Conservation (phyloP, 2,113 vertebrate genomes). For the Danionella cerebrum region DNA sequence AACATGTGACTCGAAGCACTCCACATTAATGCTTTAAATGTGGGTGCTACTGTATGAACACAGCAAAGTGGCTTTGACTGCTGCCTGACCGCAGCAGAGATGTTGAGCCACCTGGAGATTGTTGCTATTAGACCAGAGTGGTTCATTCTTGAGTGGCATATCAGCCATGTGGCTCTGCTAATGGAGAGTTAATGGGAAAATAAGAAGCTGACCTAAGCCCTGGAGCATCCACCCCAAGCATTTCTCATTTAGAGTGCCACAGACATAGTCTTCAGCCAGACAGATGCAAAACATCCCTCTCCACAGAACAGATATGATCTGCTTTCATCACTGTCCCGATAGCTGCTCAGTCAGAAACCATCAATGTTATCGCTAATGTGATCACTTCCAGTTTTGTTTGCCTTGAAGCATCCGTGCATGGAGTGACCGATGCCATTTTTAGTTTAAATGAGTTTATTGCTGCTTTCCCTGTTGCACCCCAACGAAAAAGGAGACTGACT, state of each 20-base stretch:
- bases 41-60: not conserved
- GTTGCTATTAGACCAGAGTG: not conserved
- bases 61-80: not conserved
- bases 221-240: slow-evolving; percentile 11
- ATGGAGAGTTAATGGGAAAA: slow-evolving; percentile 58
- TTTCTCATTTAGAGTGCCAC: slow-evolving; percentile 13
- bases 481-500: too few species aligned
- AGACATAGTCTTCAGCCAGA: not conserved
- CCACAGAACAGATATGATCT: slow-evolving; percentile 6
- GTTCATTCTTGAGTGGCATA: slow-evolving; percentile 17
- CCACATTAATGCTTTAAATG: not conserved
- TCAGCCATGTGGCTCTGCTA: slow-evolving; percentile 44
- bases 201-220: slow-evolving; percentile 41
- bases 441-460: too few species aligned
- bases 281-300: slow-evolving; percentile 10
- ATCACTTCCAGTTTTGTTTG: not conserved
- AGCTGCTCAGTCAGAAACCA: not conserved
- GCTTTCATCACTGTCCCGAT: slow-evolving; percentile 14
- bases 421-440: too few species aligned
- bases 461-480: too few species aligned
- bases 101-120: slow-evolving; percentile 1
- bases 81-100: slow-evolving; percentile 17
- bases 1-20: slow-evolving; percentile 15
- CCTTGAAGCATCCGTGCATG: not conserved
- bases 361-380: not conserved